These are phyloP conservation scores for Ctenoplectra terminalis DNA, from an alignment of 1,140 invertebrate species.

Conservation along the genomic window DNA sequence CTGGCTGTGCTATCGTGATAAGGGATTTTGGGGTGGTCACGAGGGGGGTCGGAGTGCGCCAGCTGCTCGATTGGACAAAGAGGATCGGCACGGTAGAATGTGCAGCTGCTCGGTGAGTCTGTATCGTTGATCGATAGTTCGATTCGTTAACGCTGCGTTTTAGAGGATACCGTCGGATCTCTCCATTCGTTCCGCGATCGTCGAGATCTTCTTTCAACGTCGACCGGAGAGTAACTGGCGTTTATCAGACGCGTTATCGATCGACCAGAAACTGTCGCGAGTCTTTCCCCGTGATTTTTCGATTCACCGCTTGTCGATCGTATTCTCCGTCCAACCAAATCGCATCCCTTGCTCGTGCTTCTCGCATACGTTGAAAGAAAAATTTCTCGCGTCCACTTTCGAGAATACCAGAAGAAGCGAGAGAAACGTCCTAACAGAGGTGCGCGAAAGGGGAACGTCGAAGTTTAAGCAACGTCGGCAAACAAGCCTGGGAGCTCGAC, in stretches of 20 bases:
- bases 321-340: neutral
- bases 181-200: no score
- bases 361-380: neutral
- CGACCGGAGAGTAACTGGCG: no score
- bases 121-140: neutral
- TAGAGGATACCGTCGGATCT: neutral
- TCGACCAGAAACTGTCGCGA: neutral
- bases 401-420: no score
- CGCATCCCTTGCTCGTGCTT: neutral
- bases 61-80: constrained; percentile 27
- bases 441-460: neutral
- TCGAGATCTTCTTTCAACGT: no score
- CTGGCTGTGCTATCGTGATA: constrained; percentile 32
- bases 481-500: constrained; percentile 11
- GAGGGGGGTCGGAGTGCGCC: neutral
- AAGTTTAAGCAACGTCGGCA: neutral
- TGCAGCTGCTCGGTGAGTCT: constrained; percentile 76
- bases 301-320: neutral
- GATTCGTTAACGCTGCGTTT: no score
- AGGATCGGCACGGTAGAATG: constrained; percentile 73
- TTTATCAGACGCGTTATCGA: neutral
- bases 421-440: no score
- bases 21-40: constrained; percentile 2
- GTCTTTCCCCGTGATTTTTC: neutral
- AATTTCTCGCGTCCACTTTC: no score